Evolutionary conservation across 1,140 invertebrate species (phyloP), one percentile per base, ranked within the genome.

Genomic region (Lucilia sericata): DNA sequence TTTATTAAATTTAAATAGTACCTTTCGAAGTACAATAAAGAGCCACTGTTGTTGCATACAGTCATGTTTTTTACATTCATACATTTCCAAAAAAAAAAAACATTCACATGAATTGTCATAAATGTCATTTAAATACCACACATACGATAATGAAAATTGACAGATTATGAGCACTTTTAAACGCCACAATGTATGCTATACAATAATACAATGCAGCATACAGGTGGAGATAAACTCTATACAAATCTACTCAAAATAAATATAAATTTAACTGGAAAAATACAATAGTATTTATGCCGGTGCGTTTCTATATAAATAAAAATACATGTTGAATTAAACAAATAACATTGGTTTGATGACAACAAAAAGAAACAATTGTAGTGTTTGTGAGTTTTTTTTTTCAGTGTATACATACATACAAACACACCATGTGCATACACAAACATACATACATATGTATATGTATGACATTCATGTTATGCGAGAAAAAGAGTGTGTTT

Each of bases 121-220:
- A 60, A 60, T n/a, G 55, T 60, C 55, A 60, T 60, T 60, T 60
- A 14, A 60, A 60, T 60, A 60, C 55, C 55, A 7, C 55, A 7
- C 14, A 60, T 60, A 60, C 42, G 42, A 60, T 60, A 60, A 60
- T 60, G 55, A 60, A n/a, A 60, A 60, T 60, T 60, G 55, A 60
- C 55, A 60, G 55, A 60, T 60, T 60, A 60, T 60, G 14, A 60
- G 55, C n/a, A 60, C 55, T 60, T 60, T 60, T 60, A 60, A 60
- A 60, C 55, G 55, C 55, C 55, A 60, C 55, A 60, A 60, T 12
- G 13, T 60, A 60, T 60, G 55, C 14, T 60, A 14, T n/a, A 60
- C 55, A 60, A 17, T 2, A 42, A 42, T 42, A 42, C 10, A 42
- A 42, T 8, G 42, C 5, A 42, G 42, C 5, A 42, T 42, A 42